Evolutionary conservation across 2,888 invertebrate genomes (phyloP), one percentile per base, ranked within the genome.

Genomic region (Allolobophora icterica): DNA sequence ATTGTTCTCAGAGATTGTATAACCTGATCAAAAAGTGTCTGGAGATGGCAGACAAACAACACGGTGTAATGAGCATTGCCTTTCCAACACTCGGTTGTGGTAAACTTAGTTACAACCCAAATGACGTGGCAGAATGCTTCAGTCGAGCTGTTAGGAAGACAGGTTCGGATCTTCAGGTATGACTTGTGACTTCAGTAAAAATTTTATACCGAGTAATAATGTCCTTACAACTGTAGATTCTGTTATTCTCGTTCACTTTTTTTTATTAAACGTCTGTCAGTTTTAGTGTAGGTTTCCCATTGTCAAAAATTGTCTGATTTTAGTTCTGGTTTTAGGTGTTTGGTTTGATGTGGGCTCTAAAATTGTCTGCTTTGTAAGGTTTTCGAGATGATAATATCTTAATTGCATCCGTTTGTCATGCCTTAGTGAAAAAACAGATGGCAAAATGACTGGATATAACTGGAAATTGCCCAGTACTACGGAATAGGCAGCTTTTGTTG

Each of bases 81-180:
- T 91, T 91, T 40, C 91, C 91, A 42, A 91, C 90, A 45, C n/a
- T 91, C 21, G 91, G 91, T 35, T 91, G 91, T 45, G 91, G 91
- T 33, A 90, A 90, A 38, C 90, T 91, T n/a, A 58, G 91, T 38
- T 91, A 91, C 87, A 15, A 83, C 11, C 40, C 89, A 33, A 21
- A 24, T 15, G 90, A 84, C 19, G 89, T 91, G n/a, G 58, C 34
- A 52, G 35, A 90, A 15, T 90, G 91, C 45, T 91, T 91, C 42
- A 83, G 38, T 40, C 83, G 38, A n/a, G 91, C 83, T 33, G 84
- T 89, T 71, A 71, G 35, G 34, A 87, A 87, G 38, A 87, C 87
- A 87, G 21, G 87, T 17, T 35, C 87, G 30, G 87, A 87, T 33
- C 35, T 87, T 1, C 87, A 87, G 87, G 87, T 87, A 87, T 38